Evolutionary conservation across 1,140 invertebrate genomes (phyloP), one percentile per base, ranked within the genome.

Genomic region (Thaumetopoea pityocampa): DNA sequence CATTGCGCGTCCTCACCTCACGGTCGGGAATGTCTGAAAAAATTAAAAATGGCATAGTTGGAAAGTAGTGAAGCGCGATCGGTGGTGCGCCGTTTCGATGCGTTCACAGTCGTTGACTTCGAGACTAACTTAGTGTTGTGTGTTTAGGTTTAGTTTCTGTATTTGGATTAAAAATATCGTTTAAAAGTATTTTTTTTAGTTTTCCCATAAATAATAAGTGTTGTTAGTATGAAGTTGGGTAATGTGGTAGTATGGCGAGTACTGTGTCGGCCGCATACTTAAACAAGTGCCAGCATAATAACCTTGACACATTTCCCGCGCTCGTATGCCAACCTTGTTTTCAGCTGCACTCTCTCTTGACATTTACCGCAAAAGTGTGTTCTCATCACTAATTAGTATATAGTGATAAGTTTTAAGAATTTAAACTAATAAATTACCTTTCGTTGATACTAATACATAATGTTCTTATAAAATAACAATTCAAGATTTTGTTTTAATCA

Each of bases 221-320:
- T 19, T n/a, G n/a, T 9, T 32, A 1, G 19, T 14, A 18, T 29
- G 23, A 35, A 40, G 41, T 28, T 28, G 14, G 22, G 15, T 33
- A 38, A 38, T 35, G 51, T 48, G 36, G 18, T 22, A 22, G 49
- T 38, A 49, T 45, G 51, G 50, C 59, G 52, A 64, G 70, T 72
- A 68, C 68, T 65, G 73, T 71, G 65, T 67, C 58, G 45, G 70
- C 58, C 63, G 65, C 60, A 56, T 53, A 66, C 44, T 62, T 63
- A 60, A 59, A 62, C 53, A 69, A 58, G 60, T 67, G 64, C 54
- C 56, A 59, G 67, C 42, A 27, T 27, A n/a, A 63, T 78, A 70
- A 81, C 77, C 77, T 83, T 83, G 79, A 79, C 79, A 80, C 66
- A 49, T 62, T 81, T 82, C 70, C 76, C 79, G 79, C 79, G 76